Conservation (phyloP, 2,888 invertebrate genomes). For the Lacanobia wlatinum region DNA sequence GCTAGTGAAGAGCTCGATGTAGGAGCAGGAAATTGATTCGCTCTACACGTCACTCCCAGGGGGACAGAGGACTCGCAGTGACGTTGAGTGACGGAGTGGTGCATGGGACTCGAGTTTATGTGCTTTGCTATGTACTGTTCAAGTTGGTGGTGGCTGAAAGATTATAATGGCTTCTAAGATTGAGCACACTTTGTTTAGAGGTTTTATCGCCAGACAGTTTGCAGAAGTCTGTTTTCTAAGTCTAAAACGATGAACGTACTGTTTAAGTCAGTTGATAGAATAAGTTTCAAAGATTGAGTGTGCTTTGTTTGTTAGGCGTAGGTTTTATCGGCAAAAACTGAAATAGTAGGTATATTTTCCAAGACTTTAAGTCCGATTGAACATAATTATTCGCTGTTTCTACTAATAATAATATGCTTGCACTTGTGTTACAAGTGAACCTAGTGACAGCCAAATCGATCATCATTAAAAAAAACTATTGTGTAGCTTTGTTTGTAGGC, state of each 20-base stretch:
- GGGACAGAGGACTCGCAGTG: constrained; percentile 57
- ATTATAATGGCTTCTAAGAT: neutral
- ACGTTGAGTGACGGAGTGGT: constrained; percentile 54
- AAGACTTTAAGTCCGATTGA: neutral
- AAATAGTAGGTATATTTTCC: neutral
- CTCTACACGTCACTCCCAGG: constrained; percentile 61
- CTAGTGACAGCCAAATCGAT: neutral
- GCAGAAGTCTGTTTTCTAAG: neutral
- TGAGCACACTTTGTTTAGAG: neutral
- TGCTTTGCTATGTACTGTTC: constrained; percentile 22
- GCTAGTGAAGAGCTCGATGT: constrained; percentile 41
- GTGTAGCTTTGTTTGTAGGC: neutral
- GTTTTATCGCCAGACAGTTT: neutral
- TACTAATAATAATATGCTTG: too few species aligned
- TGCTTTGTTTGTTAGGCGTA: too few species aligned
- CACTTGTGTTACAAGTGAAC: too few species aligned
- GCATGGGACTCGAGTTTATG: constrained; percentile 28
- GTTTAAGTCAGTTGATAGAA: too few species aligned
- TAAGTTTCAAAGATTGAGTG: too few species aligned
- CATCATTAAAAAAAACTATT: neutral
- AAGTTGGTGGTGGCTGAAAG: neutral
- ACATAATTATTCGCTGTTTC: too few species aligned
- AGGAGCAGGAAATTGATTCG: constrained; percentile 64
- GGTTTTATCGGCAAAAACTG: neutral
- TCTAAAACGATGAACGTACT: too few species aligned